These are phyloP conservation scores for Ostrea denselamellosa DNA, from an alignment of 1,140 invertebrate species.

Conservation along the genomic window DNA sequence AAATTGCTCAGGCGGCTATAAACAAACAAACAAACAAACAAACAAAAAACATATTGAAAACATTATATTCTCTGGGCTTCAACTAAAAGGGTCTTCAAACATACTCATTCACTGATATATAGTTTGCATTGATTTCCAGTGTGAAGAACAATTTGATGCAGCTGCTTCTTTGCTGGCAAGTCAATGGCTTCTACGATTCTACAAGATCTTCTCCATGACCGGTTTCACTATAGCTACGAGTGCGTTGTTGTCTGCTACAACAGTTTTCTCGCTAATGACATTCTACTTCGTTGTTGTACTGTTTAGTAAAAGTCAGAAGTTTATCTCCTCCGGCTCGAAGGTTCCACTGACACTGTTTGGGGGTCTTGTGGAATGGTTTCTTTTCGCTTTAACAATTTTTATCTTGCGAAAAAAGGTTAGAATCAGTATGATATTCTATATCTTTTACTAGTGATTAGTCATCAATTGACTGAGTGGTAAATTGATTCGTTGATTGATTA, in stretches of 20 bases:
- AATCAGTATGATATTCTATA: background rate
- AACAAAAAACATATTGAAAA: too few relatives aligned
- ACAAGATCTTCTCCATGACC: background rate
- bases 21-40: too few relatives aligned
- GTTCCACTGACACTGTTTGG: background rate
- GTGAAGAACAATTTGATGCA: slow-evolving; percentile 5
- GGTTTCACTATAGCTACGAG: background rate
- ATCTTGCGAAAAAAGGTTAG: background rate
- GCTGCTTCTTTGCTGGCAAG: background rate
- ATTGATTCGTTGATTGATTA: background rate
- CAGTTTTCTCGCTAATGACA: background rate
- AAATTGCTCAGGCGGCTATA: too few relatives aligned
- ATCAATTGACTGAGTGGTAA: background rate
- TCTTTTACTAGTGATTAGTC: too few relatives aligned
- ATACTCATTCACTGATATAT: background rate
- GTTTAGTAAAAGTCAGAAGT: background rate
- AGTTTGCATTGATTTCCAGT: background rate
- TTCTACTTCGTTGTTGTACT: background rate
- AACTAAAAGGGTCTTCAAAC: too few relatives aligned
- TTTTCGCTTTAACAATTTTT: background rate
- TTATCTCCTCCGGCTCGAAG: background rate
- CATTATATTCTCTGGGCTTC: too few relatives aligned
- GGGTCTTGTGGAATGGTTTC: background rate
- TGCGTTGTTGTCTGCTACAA: background rate
- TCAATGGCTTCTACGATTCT: background rate